Evolutionary conservation across 2,888 invertebrate species (phyloP).

Genomic region (Acanthosepion pharaonis): DNA sequence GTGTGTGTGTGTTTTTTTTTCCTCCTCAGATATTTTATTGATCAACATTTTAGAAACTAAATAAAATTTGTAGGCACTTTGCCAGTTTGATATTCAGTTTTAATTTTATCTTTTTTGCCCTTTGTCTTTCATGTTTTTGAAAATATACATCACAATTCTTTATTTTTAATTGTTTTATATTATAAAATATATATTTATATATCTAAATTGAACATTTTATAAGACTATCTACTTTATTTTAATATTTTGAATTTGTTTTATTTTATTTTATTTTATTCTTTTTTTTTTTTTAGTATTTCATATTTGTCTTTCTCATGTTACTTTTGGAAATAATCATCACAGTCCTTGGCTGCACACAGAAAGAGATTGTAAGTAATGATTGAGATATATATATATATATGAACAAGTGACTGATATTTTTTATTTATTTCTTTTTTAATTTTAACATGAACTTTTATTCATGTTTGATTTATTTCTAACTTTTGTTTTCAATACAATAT

Average conservation of each 20-base stretch:
- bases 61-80: too few relatives aligned
- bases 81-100: too few relatives aligned
- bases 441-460: background rate
- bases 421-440: background rate
- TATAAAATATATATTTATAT: too few relatives aligned
- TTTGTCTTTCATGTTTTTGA: too few relatives aligned
- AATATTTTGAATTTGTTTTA: background rate
- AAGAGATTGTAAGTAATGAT: slow-evolving; percentile 79
- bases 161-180: too few relatives aligned
- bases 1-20: too few relatives aligned
- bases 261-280: background rate
- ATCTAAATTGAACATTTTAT: background rate
- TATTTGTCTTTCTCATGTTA: slow-evolving; percentile 84
- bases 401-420: background rate
- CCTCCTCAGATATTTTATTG: too few relatives aligned
- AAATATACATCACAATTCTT: too few relatives aligned
- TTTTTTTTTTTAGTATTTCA: slow-evolving; percentile 82
- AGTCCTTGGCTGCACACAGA: slow-evolving; percentile 84
- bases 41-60: too few relatives aligned
- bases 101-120: too few relatives aligned
- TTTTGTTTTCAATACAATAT: too few relatives aligned
- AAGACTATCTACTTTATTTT: background rate
- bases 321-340: slow-evolving; percentile 85
- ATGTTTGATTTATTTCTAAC: background rate
- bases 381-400: too few relatives aligned